Evolutionary conservation across 2,797 vertebrate species (phyloP).

Genomic region (Ataeniobius toweri): DNA sequence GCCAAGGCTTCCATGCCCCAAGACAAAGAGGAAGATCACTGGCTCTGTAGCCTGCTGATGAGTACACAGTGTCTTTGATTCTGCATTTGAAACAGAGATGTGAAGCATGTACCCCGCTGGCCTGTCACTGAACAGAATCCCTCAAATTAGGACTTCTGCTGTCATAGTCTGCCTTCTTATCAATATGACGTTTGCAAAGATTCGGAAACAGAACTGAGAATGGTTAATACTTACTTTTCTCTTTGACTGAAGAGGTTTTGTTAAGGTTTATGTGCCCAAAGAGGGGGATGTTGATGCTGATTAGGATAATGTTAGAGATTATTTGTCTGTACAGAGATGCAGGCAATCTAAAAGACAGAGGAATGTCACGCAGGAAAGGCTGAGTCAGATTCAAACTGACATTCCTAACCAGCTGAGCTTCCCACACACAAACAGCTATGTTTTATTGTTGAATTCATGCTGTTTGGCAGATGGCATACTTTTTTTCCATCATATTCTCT

Average conservation of each 20-base stretch:
- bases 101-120: slow-evolving; percentile 51
- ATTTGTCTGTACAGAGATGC: slow-evolving; percentile 29
- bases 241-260: slow-evolving; percentile 22
- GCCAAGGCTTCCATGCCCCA: slow-evolving; percentile 59
- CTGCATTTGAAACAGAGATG: slow-evolving; percentile 64
- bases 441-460: slow-evolving; percentile 62
- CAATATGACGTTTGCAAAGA: slow-evolving; percentile 49
- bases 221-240: slow-evolving; percentile 25
- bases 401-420: slow-evolving; percentile 59
- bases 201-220: slow-evolving; percentile 37
- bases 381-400: slow-evolving; percentile 65
- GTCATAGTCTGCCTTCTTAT: slow-evolving; percentile 47
- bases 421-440: slow-evolving; percentile 56
- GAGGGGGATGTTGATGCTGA: slow-evolving; percentile 41
- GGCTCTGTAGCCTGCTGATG: slow-evolving; percentile 62
- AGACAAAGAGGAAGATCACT: slow-evolving; percentile 56
- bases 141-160: slow-evolving; percentile 48
- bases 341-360: slow-evolving; percentile 30
- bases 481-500: slow-evolving; percentile 43
- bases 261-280: slow-evolving; percentile 32
- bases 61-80: slow-evolving; percentile 67
- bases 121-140: slow-evolving; percentile 60
- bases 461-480: slow-evolving; percentile 53
- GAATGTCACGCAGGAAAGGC: slow-evolving; percentile 37
- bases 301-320: slow-evolving; percentile 45